Conservation (phyloP, 2,113 vertebrate species). For the Triplophysa rosa region DNA sequence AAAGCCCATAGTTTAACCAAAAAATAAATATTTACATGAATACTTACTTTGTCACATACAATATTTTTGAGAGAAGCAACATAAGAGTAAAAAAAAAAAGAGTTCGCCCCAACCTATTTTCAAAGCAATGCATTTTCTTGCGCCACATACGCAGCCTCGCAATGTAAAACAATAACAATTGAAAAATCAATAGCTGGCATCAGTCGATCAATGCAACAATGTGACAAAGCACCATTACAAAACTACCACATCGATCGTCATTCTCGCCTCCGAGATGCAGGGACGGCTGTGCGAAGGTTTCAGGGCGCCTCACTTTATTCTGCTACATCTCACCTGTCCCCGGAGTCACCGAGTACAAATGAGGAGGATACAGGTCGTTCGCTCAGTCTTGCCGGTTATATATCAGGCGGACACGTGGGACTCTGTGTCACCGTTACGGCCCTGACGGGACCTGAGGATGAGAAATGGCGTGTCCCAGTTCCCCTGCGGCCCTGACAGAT, state of each 20-base stretch:
- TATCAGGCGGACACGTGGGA: slow-evolving; percentile 15
- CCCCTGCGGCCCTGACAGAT: slow-evolving; percentile 32
- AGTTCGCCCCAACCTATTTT: background rate
- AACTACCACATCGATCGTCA: slow-evolving; percentile 1
- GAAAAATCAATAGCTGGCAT: slow-evolving; percentile 1
- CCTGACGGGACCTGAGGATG: slow-evolving; percentile 23
- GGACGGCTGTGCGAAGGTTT: background rate
- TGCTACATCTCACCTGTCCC: slow-evolving; percentile 34
- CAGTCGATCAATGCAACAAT: slow-evolving; percentile 14
- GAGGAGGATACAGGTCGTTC: slow-evolving; percentile 19
- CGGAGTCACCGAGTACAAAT: slow-evolving; percentile 19
- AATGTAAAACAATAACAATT: background rate
- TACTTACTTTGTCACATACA: too few species aligned
- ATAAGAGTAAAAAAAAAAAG: background rate
- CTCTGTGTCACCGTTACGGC: background rate
- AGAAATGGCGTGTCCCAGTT: slow-evolving; percentile 20
- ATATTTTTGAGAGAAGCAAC: too few species aligned
- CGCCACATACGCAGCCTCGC: background rate
- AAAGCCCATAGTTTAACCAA: background rate
- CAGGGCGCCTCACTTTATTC: slow-evolving; percentile 22
- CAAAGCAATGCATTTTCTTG: background rate
- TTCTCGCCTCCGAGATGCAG: slow-evolving; percentile 1
- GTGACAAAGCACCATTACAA: background rate
- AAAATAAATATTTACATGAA: background rate
- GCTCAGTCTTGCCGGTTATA: slow-evolving; percentile 13